These are phyloP conservation scores for Therioaphis trifolii DNA, from an alignment of 2,888 invertebrate genomes.

Conservation along the genomic window DNA sequence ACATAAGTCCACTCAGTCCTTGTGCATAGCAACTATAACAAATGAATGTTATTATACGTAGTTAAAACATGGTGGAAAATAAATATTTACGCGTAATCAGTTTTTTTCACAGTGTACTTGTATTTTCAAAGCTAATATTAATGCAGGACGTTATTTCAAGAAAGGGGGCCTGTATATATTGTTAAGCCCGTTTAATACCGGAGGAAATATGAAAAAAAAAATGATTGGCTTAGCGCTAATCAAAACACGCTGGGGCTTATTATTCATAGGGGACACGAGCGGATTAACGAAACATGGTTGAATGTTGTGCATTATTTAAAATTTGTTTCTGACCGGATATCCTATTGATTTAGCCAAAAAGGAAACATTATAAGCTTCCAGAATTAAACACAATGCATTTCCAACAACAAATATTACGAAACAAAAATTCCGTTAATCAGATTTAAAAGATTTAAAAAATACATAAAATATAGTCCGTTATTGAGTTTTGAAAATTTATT, in stretches of 20 bases:
- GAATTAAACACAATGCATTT: conserved; percentile 28
- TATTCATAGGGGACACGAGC: conserved; percentile 30
- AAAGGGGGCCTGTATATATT: conserved; percentile 1
- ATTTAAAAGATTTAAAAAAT: conserved; percentile 37
- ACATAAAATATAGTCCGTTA: background rate
- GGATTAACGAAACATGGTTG: conserved; percentile 40
- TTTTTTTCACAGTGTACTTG: background rate
- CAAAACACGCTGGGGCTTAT: conserved; percentile 49
- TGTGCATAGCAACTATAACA: background rate
- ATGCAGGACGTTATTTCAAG: background rate
- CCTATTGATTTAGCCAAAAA: conserved; percentile 25
- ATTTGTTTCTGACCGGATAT: conserved; percentile 42
- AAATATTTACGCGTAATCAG: conserved; percentile 27
- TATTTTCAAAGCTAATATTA: conserved; percentile 34
- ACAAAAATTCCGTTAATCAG: conserved; percentile 43
- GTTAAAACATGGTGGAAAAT: background rate
- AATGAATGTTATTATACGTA: background rate
- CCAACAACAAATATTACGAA: conserved; percentile 17
- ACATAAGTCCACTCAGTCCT: background rate
- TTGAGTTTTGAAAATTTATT: background rate
- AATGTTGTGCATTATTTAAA: background rate
- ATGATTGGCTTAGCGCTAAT: conserved; percentile 55
- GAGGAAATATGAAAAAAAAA: conserved; percentile 18
- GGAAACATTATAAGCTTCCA: conserved; percentile 33
- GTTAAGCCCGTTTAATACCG: conserved; percentile 43